Evolutionary conservation across 2,888 invertebrate genomes (phyloP).

Genomic region (Drosophila birchii): DNA sequence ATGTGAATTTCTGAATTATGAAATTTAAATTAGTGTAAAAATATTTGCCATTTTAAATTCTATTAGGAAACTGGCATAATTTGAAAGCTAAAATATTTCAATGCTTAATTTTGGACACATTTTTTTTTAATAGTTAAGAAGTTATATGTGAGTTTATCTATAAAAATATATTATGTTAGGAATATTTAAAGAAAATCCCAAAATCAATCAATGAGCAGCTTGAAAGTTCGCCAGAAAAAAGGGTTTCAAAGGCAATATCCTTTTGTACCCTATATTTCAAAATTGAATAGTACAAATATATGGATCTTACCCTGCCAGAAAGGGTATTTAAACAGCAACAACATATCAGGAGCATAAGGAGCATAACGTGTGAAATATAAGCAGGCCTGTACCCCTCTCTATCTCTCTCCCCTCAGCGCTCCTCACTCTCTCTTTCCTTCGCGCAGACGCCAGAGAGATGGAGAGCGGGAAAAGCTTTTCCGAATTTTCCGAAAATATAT

Average conservation of each 20-base stretch:
- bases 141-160: background rate
- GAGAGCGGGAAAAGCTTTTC: slow-evolving; percentile 46
- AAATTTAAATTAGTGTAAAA: no score
- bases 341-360: slow-evolving; percentile 30
- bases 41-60: no score
- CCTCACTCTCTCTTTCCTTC: background rate
- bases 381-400: slow-evolving; percentile 24
- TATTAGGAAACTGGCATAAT: background rate
- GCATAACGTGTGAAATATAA: slow-evolving; percentile 62
- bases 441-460: slow-evolving; percentile 60
- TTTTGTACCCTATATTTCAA: background rate
- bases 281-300: background rate
- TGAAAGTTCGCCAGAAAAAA: background rate
- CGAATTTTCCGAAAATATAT: slow-evolving; percentile 6
- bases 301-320: background rate
- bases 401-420: background rate
- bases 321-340: slow-evolving; percentile 8
- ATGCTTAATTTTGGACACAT: no score
- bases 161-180: no score
- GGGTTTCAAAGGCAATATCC: background rate
- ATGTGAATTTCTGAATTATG: background rate
- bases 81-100: background rate
- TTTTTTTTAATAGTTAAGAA: no score
- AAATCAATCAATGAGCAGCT: background rate
- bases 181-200: no score